Evolutionary conservation across 2,888 invertebrate genomes (phyloP).

Genomic region (Suillia variegata): DNA sequence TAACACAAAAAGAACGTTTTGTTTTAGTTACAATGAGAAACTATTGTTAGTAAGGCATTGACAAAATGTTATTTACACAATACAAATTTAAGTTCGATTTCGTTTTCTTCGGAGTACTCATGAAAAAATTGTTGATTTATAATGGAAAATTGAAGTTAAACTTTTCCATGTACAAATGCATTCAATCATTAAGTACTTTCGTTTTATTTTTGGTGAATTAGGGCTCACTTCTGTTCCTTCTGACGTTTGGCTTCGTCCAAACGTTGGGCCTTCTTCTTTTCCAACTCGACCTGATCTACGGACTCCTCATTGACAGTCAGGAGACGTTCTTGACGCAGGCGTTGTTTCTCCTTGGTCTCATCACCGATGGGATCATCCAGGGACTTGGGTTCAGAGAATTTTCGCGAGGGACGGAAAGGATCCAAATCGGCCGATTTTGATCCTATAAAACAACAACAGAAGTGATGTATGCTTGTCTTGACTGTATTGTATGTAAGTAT

Average conservation of each 20-base stretch:
- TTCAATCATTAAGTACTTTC: too few relatives aligned
- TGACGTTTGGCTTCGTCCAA: constrained; percentile 64
- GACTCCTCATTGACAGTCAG: constrained; percentile 63
- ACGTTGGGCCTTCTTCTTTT: constrained; percentile 65
- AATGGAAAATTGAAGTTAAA: too few relatives aligned
- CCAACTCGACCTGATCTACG: constrained; percentile 52
- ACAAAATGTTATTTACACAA: not conserved
- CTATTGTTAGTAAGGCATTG: too few relatives aligned
- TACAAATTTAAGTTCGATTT: too few relatives aligned
- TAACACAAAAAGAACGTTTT: too few relatives aligned
- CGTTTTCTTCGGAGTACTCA: too few relatives aligned
- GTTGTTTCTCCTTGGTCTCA: constrained; percentile 69
- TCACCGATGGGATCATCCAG: constrained; percentile 66
- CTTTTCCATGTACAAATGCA: not conserved
- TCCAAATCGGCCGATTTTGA: constrained; percentile 71
- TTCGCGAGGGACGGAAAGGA: constrained; percentile 72
- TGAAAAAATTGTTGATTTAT: too few relatives aligned
- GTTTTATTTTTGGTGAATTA: not conserved
- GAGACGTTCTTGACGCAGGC: constrained; percentile 68
- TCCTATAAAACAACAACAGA: too few relatives aligned
- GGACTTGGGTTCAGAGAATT: constrained; percentile 67
- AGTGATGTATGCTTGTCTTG: not conserved
- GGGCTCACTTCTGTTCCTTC: constrained; percentile 52
- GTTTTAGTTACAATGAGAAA: not conserved
- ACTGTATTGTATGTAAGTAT: too few relatives aligned